These are phyloP conservation scores for Achroia grisella DNA, from an alignment of 1,140 invertebrate species.

Conservation along the genomic window DNA sequence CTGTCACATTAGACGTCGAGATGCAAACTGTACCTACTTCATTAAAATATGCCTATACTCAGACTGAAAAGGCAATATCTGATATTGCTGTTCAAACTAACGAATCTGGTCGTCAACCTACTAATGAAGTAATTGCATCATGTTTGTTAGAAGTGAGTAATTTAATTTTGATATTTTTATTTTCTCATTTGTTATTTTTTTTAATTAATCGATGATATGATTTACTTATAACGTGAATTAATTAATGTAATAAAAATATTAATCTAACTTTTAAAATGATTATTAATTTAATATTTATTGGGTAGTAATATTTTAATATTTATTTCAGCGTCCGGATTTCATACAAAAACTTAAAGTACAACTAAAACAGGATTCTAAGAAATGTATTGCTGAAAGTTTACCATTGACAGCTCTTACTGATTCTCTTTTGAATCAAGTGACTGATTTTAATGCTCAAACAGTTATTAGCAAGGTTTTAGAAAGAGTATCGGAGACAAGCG, in stretches of 20 bases:
- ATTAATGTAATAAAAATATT: too few relatives aligned
- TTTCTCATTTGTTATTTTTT: too few relatives aligned
- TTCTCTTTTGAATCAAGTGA: conserved; percentile 26
- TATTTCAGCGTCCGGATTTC: conserved; percentile 44
- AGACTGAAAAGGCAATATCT: conserved; percentile 21
- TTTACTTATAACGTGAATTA: too few relatives aligned
- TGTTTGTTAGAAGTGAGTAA: conserved; percentile 42
- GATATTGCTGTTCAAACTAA: conserved; percentile 33
- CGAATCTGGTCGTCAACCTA: conserved; percentile 37
- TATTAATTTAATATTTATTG: too few relatives aligned
- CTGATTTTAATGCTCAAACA: conserved; percentile 9
- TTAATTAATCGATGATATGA: too few relatives aligned
- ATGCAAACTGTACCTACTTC: conserved; percentile 15
- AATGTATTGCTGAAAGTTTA: conserved; percentile 29
- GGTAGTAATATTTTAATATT: background rate
- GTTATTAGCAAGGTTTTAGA: conserved; percentile 29
- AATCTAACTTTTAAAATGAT: too few relatives aligned
- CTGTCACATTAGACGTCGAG: conserved; percentile 15
- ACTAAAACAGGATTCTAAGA: conserved; percentile 27
- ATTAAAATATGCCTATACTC: conserved; percentile 24
- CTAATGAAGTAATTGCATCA: conserved; percentile 29
- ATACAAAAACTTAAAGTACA: conserved; percentile 20
- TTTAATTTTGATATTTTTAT: too few relatives aligned
- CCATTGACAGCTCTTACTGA: conserved; percentile 22
- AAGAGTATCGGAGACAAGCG: conserved; percentile 8